Conservation (phyloP, 2,113 vertebrate species). For the Thinocorus orbignyianus region DNA sequence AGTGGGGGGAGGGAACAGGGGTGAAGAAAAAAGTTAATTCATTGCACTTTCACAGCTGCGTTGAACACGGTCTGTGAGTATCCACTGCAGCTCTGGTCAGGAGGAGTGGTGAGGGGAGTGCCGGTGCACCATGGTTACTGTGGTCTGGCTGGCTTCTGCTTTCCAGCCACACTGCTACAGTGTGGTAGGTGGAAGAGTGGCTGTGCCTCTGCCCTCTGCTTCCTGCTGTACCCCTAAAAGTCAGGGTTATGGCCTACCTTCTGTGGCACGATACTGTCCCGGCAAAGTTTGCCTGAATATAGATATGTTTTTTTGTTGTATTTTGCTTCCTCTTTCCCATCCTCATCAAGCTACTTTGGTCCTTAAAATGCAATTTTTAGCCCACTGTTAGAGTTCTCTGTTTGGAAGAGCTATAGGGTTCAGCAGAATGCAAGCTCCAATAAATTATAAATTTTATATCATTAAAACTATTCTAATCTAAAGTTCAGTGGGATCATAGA, state of each 20-base stretch:
- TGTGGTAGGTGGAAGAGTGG: too few relatives aligned
- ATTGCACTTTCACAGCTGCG: not conserved
- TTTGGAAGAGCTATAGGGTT: not conserved
- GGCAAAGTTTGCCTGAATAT: not conserved
- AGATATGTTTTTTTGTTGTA: not conserved
- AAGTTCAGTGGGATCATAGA: not conserved
- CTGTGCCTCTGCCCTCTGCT: not conserved
- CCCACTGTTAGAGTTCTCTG: not conserved
- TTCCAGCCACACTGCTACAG: not conserved
- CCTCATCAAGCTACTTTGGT: not conserved
- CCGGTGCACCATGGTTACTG: accelerated
- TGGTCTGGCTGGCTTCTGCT: not conserved
- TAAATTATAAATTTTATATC: not conserved
- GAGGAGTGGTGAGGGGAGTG: not conserved
- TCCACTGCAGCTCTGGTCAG: not conserved
- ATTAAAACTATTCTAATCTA: not conserved
- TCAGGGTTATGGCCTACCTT: not conserved
- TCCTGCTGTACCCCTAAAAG: not conserved
- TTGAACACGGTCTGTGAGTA: not conserved
- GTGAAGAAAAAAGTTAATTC: not conserved
- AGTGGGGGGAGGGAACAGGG: too few relatives aligned
- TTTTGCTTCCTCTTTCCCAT: not conserved
- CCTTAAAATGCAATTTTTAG: not conserved
- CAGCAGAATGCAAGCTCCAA: not conserved
- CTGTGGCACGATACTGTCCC: not conserved